Base-by-base conservation (phyloP, 2,113 vertebrate genomes). In the Cinclus mexicanus region DNA sequence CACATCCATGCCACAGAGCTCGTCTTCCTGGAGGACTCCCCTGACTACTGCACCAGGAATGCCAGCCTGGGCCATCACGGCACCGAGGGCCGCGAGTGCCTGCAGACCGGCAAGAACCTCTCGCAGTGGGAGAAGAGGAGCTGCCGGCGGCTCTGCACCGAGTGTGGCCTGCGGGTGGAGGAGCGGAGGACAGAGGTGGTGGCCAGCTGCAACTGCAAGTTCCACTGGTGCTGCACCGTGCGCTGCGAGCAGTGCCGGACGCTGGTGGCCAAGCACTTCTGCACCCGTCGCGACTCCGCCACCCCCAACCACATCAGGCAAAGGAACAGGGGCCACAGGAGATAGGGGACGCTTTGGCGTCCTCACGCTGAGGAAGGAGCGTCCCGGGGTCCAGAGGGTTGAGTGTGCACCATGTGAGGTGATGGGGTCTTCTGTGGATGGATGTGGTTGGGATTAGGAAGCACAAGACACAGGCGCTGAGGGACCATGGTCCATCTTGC, bases 211-310 rank as follows among this genome's bases (percentile, higher is more conserved):
- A 99, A 99, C 95, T 99, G 99, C 98, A 99, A 98, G 76, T 99
- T 99, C 76, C 98, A 99, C 90, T 99, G 99, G 99, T 99, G 99
- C 95, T 99, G 99, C 95, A 99, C 98, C 0, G 99, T 99, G 61
- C 98, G 98, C 72, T 99, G 99, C 72, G 98, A 99, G 52, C 98
- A 98, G 74, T 99, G 99, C 96, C 98, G 97, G 61, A 98, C 98
- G 4, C 87, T 98, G 14, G 98, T 99, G 19, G 98, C 97, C 37
- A 99, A 98, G 94, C 98, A 99, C 96, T 99, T 98, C 89, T 99
- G 99, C 23, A 80, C 95, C 6, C 97, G 94, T 24, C 97, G 96
- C 20, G 97, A 98, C 25, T 49, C 75, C 0, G 85, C 75, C 0
- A 85, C 81, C 39, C 87, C 96, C 24, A 97, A 97, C 11, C 98